Percentiles rank a stretch among this genome's conserved stretches.
These are phyloP conservation scores for Oscheius sp. DNA, from an alignment of 2,888 invertebrate species.

Conservation along the genomic window DNA sequence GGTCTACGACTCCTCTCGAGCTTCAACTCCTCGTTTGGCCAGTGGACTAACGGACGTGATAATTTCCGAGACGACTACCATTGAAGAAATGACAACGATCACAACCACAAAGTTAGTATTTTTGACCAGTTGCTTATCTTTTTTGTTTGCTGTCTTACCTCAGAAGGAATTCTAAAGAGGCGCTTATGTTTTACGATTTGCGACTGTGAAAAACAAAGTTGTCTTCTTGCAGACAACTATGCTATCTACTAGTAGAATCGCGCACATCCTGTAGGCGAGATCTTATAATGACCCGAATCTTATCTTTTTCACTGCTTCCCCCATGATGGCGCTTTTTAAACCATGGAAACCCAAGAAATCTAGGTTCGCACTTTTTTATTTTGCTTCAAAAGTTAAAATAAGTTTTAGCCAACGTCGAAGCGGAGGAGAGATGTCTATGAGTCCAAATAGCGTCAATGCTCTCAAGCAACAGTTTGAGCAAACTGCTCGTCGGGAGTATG, in stretches of 20 bases:
- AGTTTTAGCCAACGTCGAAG: conserved; percentile 25
- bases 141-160: neutral
- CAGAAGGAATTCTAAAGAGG: neutral
- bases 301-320: neutral
- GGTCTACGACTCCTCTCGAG: conserved; percentile 19
- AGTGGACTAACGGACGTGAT: conserved; percentile 33
- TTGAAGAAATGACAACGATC: conserved; percentile 47
- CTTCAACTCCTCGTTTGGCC: conserved; percentile 23
- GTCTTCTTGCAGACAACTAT: neutral
- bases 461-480: conserved; percentile 37
- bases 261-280: conserved; percentile 15
- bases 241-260: conserved; percentile 23
- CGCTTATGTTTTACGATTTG: neutral
- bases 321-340: conserved; percentile 27
- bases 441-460: conserved; percentile 34
- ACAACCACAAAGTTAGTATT: conserved; percentile 35
- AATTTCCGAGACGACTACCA: conserved; percentile 39
- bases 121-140: conserved; percentile 16
- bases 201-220: conserved; percentile 1
- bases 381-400: neutral
- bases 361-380: neutral
- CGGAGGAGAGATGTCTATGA: conserved; percentile 29
- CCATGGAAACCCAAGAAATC: conserved; percentile 19
- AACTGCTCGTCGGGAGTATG: conserved; percentile 27
- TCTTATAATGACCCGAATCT: conserved; percentile 26